Conservation (phyloP, 2,888 invertebrate species). For the Allolobophora icterica region DNA sequence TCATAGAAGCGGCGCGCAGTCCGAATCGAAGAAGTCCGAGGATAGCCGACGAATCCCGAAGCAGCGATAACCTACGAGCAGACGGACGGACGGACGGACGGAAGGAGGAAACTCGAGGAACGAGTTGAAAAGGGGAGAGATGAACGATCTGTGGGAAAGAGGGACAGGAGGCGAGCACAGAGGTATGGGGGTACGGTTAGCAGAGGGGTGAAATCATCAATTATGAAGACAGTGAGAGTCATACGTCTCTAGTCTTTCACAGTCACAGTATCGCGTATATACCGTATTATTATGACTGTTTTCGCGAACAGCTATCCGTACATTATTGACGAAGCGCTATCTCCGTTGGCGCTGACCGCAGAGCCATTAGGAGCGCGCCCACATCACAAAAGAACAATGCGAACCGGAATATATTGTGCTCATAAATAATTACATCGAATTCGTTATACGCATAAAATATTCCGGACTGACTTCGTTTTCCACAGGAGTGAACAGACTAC, state of each 20-base stretch:
- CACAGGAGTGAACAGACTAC: not conserved
- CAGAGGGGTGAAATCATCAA: not conserved
- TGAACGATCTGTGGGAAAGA: not conserved
- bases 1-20: not conserved
- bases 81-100: not conserved
- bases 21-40: slow-evolving; percentile 9
- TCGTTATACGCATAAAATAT: not conserved
- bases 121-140: slow-evolving; percentile 2
- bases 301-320: not conserved
- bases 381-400: not conserved
- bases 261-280: not conserved
- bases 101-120: not conserved
- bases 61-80: slow-evolving; percentile 2
- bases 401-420: not conserved
- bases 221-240: slow-evolving; percentile 11
- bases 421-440: slow-evolving; percentile 2
- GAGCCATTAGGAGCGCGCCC: not conserved
- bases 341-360: slow-evolving; percentile 9
- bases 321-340: not conserved
- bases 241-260: not conserved
- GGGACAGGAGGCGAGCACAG: not conserved
- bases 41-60: not conserved
- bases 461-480: not conserved
- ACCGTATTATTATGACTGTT: slow-evolving; percentile 6
- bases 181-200: not conserved